A percentile compares a stretch with the other conserved stretches of the same genome.
Conservation (phyloP, 2,888 invertebrate species). For the Pandemis heparana region DNA sequence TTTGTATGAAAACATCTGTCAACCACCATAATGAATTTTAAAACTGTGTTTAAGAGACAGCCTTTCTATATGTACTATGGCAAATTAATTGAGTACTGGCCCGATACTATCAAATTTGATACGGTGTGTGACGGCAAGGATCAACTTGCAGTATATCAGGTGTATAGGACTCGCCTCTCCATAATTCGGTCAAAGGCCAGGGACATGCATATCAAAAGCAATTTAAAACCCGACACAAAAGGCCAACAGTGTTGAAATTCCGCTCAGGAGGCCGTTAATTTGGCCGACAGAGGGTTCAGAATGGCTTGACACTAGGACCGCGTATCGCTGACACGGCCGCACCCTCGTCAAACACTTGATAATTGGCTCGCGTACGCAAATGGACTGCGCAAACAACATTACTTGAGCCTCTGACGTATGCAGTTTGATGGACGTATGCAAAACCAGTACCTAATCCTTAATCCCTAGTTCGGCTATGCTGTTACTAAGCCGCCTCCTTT, state of each 20-base stretch:
- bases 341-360: constrained; percentile 47
- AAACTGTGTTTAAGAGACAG: too few species aligned
- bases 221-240: constrained; percentile 17
- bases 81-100: too few species aligned
- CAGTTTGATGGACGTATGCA: constrained; percentile 5
- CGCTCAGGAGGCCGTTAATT: not conserved
- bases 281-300: constrained; percentile 5
- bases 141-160: not conserved
- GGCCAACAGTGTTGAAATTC: not conserved
- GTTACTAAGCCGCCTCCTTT: too few species aligned
- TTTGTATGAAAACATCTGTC: too few species aligned
- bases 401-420: constrained; percentile 7
- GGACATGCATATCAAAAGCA: constrained; percentile 14
- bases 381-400: constrained; percentile 40
- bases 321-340: not conserved
- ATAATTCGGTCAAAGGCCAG: constrained; percentile 1
- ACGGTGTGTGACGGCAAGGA: too few species aligned
- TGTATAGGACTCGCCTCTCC: not conserved
- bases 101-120: too few species aligned
- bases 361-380: constrained; percentile 38
- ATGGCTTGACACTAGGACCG: not conserved
- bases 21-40: too few species aligned
- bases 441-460: not conserved
- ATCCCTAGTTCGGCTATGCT: too few species aligned
- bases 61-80: too few species aligned